Percentiles rank a stretch among this genome's conserved stretches.
Conservation (phyloP, 2,797 vertebrate genomes). For the Sebastes steindachneri region DNA sequence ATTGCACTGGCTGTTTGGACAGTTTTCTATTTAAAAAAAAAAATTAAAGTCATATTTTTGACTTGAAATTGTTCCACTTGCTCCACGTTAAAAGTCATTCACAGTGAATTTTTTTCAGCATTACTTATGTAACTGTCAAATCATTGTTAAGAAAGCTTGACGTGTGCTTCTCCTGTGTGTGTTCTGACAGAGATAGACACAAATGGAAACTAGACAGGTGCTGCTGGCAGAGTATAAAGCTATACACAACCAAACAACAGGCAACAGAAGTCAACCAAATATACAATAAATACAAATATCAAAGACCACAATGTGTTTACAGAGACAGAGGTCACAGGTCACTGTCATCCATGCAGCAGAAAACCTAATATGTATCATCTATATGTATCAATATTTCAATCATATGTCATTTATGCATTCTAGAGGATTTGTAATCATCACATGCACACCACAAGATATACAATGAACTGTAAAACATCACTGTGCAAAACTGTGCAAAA, state of each 20-base stretch:
- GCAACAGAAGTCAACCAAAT: background rate
- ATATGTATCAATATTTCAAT: background rate
- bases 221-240: constrained; percentile 1
- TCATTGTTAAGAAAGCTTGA: background rate
- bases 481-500: too few species aligned
- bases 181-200: constrained; percentile 12
- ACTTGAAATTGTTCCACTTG: background rate
- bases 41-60: background rate
- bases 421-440: too few species aligned
- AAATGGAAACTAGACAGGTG: constrained; percentile 36
- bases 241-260: background rate
- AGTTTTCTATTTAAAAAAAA: background rate
- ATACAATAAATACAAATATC: background rate
- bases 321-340: background rate
- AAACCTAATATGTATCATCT: background rate
- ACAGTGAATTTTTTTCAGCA: background rate
- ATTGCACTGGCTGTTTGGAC: constrained; percentile 14
- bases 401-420: too few species aligned
- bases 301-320: background rate
- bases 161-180: background rate
- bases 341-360: background rate
- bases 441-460: too few species aligned
- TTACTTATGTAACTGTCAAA: background rate
- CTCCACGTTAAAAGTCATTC: constrained; percentile 28
- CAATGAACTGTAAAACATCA: too few species aligned